phyloP scores from a whole-genome alignment of 2,113 vertebrate species.

The Brachypodius melanocephalos region DNA sequence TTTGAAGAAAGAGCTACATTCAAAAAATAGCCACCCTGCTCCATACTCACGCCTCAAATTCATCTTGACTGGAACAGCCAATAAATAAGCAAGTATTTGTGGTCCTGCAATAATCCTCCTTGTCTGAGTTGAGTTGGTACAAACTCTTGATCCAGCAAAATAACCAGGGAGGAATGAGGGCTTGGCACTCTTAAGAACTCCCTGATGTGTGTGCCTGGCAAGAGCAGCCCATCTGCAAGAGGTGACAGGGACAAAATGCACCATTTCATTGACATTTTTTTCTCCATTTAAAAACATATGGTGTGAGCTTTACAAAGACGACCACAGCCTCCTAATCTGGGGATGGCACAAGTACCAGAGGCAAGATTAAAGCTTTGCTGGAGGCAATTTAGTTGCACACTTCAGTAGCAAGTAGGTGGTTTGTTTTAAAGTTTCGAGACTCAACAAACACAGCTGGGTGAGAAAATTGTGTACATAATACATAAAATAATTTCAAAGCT shows the following conservation, averaged over 20 bases:
- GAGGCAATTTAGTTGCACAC: neutral
- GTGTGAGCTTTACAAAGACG: neutral
- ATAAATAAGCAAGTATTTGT: neutral
- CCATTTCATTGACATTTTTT: neutral
- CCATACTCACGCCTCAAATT: neutral
- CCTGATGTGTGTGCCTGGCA: accelerated
- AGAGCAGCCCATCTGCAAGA: neutral
- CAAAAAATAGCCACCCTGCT: neutral
- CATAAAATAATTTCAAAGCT: neutral
- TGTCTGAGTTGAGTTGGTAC: accelerated
- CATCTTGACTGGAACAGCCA: neutral
- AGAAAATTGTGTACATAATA: neutral
- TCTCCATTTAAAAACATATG: neutral
- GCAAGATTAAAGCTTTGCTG: neutral
- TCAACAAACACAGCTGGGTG: neutral
- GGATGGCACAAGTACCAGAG: neutral
- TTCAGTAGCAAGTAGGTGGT: neutral
- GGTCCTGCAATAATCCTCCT: neutral
- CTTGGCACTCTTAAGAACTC: neutral
- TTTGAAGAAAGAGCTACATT: neutral
- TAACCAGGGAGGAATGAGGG: neutral
- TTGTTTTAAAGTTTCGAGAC: neutral
- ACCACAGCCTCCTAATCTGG: neutral
- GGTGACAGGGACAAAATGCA: neutral
- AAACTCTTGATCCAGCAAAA: neutral